Conservation (phyloP, 2,113 vertebrate species). For the Chionodraco myersi region DNA sequence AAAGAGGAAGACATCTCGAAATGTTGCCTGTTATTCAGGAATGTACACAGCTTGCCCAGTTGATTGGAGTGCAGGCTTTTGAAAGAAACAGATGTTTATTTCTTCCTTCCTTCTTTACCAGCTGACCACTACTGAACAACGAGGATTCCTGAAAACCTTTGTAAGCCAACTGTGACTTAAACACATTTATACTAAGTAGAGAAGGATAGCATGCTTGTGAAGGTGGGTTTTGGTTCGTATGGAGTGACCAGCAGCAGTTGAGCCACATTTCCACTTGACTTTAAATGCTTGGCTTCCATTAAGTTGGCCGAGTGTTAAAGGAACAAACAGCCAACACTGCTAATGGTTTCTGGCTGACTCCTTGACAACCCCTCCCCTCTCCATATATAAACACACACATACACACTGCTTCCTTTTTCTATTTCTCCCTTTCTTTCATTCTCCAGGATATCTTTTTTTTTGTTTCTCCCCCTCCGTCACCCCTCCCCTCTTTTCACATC, state of each 20-base stretch:
- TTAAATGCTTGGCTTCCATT: slow-evolving; percentile 80
- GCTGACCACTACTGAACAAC: slow-evolving; percentile 15
- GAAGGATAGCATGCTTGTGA: slow-evolving; percentile 42
- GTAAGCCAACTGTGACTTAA: slow-evolving; percentile 9
- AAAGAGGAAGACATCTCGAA: slow-evolving; percentile 26
- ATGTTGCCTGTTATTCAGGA: slow-evolving; percentile 41
- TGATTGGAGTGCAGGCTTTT: slow-evolving; percentile 20
- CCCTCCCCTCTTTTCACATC: slow-evolving; percentile 78
- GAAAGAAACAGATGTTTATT: slow-evolving; percentile 16
- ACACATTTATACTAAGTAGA: slow-evolving; percentile 9
- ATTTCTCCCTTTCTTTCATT: slow-evolving; percentile 72
- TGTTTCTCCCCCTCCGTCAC: slow-evolving; percentile 64
- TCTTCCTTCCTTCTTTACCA: not conserved
- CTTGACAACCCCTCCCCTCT: slow-evolving; percentile 73
- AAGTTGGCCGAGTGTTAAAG: slow-evolving; percentile 74
- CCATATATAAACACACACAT: slow-evolving; percentile 5
- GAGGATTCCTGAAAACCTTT: slow-evolving; percentile 5
- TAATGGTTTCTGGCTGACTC: slow-evolving; percentile 81
- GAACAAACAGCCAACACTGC: slow-evolving; percentile 75
- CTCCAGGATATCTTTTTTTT: slow-evolving; percentile 76
- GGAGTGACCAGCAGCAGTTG: slow-evolving; percentile 57
- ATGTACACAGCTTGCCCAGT: slow-evolving; percentile 45
- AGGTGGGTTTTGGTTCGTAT: slow-evolving; percentile 43
- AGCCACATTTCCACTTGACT: slow-evolving; percentile 74
- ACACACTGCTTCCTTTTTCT: slow-evolving; percentile 20